Conservation (phyloP, 2,113 vertebrate species). For the Alligator mississippiensis region DNA sequence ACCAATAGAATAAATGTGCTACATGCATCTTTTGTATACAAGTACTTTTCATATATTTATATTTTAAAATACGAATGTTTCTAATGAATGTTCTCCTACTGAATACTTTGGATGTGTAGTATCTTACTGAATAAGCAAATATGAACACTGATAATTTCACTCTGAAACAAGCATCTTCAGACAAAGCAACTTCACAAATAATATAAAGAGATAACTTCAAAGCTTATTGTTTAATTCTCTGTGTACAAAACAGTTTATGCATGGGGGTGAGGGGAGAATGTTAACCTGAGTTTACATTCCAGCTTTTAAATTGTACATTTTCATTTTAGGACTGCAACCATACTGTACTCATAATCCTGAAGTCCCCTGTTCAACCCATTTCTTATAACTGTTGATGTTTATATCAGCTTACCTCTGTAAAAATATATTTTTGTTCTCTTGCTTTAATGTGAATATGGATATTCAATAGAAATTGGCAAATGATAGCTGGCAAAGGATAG, state of each 20-base stretch:
- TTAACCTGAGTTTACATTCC: neutral
- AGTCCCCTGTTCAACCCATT: neutral
- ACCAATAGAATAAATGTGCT: neutral
- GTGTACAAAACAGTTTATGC: neutral
- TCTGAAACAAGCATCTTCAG: neutral
- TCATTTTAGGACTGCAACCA: neutral
- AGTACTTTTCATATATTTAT: neutral
- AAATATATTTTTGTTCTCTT: neutral
- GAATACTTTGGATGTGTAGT: neutral
- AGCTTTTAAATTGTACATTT: neutral
- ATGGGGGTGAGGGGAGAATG: neutral
- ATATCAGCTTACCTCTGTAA: neutral
- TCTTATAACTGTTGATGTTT: slow-evolving; percentile 18
- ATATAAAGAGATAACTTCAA: neutral
- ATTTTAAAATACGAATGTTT: neutral
- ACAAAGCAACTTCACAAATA: neutral
- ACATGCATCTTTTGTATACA: neutral
- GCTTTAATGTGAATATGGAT: neutral
- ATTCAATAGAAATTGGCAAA: neutral
- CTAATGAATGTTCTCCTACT: neutral
- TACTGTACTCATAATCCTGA: neutral
- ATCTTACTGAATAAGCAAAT: neutral
- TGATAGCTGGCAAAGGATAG: neutral
- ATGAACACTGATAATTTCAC: neutral
- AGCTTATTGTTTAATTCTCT: neutral